Conservation (phyloP, 1,140 invertebrate species). For the Dryas iulia region DNA sequence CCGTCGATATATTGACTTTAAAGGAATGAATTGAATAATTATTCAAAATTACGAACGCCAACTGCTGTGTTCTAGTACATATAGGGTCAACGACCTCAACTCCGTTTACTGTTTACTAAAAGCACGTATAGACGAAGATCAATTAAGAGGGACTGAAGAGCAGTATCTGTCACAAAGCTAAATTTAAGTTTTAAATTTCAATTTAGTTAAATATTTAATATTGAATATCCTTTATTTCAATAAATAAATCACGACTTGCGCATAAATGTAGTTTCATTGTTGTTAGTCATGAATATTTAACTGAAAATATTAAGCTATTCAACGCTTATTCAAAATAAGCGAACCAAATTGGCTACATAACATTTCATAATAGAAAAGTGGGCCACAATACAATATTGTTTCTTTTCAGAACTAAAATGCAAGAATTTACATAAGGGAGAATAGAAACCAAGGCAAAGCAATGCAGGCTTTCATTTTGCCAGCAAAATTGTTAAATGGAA, state of each 20-base stretch:
- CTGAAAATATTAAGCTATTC: neutral
- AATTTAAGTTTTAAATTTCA: too few species aligned
- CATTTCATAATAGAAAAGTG: neutral
- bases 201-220: too few species aligned
- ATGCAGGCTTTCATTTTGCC: slow-evolving; percentile 23
- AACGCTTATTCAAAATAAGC: neutral
- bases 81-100: neutral
- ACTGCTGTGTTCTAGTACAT: neutral
- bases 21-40: slow-evolving; percentile 26
- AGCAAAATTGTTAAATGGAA: slow-evolving; percentile 38
- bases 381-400: neutral
- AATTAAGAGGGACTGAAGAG: neutral
- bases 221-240: too few species aligned
- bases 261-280: too few species aligned
- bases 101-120: neutral
- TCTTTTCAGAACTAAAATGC: neutral
- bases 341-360: neutral
- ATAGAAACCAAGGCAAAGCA: neutral
- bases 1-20: slow-evolving; percentile 44
- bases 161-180: too few species aligned
- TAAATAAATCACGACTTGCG: too few species aligned
- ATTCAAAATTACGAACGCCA: slow-evolving; percentile 10
- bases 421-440: neutral
- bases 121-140: neutral
- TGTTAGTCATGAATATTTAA: neutral